Evolutionary conservation across 2,113 vertebrate species (phyloP), one percentile per base, ranked within the genome.

Genomic region (Myiopsitta monachus): DNA sequence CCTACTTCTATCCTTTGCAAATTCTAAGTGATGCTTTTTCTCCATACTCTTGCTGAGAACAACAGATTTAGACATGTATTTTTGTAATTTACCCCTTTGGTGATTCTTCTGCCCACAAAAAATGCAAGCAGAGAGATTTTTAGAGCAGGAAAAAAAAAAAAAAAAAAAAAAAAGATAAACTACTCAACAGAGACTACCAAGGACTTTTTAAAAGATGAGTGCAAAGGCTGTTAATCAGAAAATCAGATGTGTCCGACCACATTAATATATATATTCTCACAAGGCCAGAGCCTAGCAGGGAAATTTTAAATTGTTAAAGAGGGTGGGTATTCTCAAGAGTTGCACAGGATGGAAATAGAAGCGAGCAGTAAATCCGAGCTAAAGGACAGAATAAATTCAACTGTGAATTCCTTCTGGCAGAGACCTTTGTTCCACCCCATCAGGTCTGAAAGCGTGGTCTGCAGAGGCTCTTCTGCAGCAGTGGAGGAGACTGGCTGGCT

Each of bases 401-500:
- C 62, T 13, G 63, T 7, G 41, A 69, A 44, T 51, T 44, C 38
- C 57, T 62, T 51, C 70, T 4, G 59, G 52, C 3, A 0, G 43
- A 36, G 27, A 31, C 44, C 39, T 52, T 26, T 5, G 24, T 3
- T 49, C 41, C 9, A 0, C 3, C 12, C 26, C 63, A 17, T 28
- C 79, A 18, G 19, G 15, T 18, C 51, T 0, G 1, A 3, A 4
- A 31, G 28, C 1, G 36, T 1, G 2, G 2, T 3, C 27, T 18
- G 46, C 47, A 18, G 41, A 4, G 21, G 26, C 69, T 0, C 30
- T 2, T 1, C 36, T 6, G n/a, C 2, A 36, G 27, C 61, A 7
- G 23, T 3, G 2, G 28, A 7, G 36, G 59, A 9, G 39, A 3
- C 2, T 0, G 7, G 22, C 14, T 8, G 4, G 47, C 44, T 10